A percentile compares a stretch with the other conserved stretches of the same genome.
Evolutionary conservation across 1,140 invertebrate genomes (phyloP).

Genomic region (Zaprionus kolodkinae): DNA sequence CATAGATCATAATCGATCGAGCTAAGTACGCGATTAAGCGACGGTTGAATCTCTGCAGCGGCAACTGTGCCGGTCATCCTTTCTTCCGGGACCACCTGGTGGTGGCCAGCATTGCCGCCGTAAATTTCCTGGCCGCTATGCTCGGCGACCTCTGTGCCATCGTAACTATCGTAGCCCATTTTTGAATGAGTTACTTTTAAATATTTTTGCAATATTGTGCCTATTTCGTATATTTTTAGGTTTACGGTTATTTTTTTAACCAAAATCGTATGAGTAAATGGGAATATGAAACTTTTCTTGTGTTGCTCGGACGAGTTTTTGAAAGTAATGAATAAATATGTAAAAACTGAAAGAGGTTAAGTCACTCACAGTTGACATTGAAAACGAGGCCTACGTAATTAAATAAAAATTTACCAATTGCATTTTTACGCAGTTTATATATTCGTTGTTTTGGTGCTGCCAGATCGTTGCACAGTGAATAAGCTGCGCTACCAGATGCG

Average conservation of each 20-base stretch:
- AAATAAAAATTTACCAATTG: conserved; percentile 2
- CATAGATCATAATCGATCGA: conserved; percentile 84
- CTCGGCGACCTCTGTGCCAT: conserved; percentile 20
- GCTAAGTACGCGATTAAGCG: conserved; percentile 51
- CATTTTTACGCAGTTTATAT: not conserved
- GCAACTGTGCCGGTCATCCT: conserved; percentile 17
- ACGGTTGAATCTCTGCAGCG: conserved; percentile 36
- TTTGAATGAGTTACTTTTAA: conserved; percentile 26
- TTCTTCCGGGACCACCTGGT: conserved; percentile 7
- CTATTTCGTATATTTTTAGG: conserved; percentile 25
- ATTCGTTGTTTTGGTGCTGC: conserved; percentile 17
- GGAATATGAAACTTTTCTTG: conserved; percentile 32
- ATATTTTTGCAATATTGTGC: conserved; percentile 35
- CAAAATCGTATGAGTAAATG: conserved; percentile 38
- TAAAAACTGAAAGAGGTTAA: not conserved
- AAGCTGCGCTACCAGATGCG: not conserved
- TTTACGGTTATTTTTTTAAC: conserved; percentile 22
- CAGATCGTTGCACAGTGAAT: conserved; percentile 2
- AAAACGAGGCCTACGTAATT: not conserved
- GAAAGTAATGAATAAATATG: conserved; percentile 23
- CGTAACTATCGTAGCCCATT: conserved; percentile 45
- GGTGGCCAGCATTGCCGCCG: conserved; percentile 9
- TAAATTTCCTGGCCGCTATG: conserved; percentile 22
- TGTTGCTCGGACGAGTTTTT: conserved; percentile 40
- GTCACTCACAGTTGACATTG: not conserved